These are phyloP conservation scores for Nudaria mundana DNA, from an alignment of 2,888 invertebrate species.

Conservation along the genomic window DNA sequence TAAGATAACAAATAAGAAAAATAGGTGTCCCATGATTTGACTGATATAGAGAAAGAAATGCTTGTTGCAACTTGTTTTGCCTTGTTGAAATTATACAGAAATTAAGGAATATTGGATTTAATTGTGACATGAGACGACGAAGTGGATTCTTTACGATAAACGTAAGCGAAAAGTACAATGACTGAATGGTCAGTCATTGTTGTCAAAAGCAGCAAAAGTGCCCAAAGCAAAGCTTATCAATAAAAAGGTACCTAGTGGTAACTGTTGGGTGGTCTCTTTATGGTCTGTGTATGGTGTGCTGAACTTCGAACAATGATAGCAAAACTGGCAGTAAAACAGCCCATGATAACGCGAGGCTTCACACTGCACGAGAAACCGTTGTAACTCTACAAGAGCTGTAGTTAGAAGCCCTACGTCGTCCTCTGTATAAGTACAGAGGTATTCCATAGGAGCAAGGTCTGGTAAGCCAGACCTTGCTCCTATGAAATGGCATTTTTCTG, in stretches of 20 bases:
- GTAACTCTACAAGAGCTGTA: neutral
- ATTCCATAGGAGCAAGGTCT: no score
- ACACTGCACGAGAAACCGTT: conserved; percentile 3
- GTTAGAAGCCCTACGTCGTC: neutral
- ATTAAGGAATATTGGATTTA: neutral
- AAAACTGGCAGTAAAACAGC: neutral
- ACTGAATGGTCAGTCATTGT: no score
- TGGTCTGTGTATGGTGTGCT: neutral
- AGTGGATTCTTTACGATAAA: neutral
- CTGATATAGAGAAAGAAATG: neutral
- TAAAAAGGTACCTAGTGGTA: neutral
- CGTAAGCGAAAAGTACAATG: neutral
- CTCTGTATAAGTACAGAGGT: no score
- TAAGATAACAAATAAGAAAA: no score
- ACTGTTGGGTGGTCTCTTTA: neutral
- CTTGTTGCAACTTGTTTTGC: neutral
- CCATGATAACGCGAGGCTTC: neutral
- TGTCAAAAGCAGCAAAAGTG: no score
- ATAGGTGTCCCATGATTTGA: no score
- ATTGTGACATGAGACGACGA: neutral
- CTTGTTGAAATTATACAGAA: neutral
- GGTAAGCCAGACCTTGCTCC: no score
- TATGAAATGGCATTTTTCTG: no score
- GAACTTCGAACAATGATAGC: neutral
- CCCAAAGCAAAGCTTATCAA: no score